phyloP scores from a whole-genome alignment of 2,113 vertebrate genomes.

The Syngnathoides biaculeatus region DNA sequence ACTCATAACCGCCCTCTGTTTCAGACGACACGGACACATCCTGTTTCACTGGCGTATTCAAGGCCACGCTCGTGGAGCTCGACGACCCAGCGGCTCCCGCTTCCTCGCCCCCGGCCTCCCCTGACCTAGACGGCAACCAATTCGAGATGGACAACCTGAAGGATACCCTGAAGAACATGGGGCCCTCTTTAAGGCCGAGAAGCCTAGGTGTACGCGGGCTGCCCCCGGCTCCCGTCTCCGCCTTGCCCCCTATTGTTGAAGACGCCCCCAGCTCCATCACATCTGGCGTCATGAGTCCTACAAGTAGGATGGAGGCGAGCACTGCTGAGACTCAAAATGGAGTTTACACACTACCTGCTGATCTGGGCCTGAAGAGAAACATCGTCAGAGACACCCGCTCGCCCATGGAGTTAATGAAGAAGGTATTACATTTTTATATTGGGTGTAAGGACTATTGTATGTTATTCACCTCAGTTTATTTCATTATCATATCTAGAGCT shows the following conservation, averaged over 20 bases:
- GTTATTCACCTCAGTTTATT: not conserved
- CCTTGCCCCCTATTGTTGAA: slow-evolving; percentile 80
- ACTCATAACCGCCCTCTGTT: slow-evolving; percentile 16
- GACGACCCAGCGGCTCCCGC: slow-evolving; percentile 37
- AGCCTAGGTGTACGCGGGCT: slow-evolving; percentile 36
- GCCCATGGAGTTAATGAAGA: slow-evolving; percentile 69
- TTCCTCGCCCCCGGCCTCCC: slow-evolving; percentile 43
- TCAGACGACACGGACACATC: slow-evolving; percentile 2
- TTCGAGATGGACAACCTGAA: slow-evolving; percentile 83
- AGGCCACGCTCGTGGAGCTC: slow-evolving; percentile 67
- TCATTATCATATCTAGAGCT: not conserved
- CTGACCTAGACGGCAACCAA: slow-evolving; percentile 61
- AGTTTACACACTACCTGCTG: slow-evolving; percentile 46
- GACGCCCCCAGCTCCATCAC: slow-evolving; percentile 46
- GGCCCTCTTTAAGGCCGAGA: slow-evolving; percentile 71
- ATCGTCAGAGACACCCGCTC: slow-evolving; percentile 48
- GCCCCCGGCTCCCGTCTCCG: slow-evolving; percentile 53
- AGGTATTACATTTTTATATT: slow-evolving; percentile 11
- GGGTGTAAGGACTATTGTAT: not conserved
- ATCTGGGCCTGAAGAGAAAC: slow-evolving; percentile 61
- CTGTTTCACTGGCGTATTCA: slow-evolving; percentile 56
- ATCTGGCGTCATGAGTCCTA: not conserved
- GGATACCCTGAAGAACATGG: slow-evolving; percentile 86
- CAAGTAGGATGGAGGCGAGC: not conserved
- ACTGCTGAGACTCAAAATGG: slow-evolving; percentile 11